Evolutionary conservation across 2,797 vertebrate genomes (phyloP), one percentile per base, ranked within the genome.

Genomic region (Tapirus indicus): DNA sequence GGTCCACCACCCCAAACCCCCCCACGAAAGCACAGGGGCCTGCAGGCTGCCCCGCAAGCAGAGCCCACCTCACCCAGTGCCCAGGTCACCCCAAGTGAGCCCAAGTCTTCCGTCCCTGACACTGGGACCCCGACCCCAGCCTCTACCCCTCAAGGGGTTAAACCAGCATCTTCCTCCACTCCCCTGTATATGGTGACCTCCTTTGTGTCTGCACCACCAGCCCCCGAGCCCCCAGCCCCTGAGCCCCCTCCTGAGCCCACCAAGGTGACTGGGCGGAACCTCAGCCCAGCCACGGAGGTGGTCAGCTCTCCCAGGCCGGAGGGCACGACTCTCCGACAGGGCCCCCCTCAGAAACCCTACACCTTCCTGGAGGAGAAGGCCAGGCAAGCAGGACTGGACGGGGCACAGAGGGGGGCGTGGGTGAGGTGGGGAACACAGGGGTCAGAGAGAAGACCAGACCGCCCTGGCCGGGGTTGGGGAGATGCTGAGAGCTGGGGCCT

Each of bases 281-380:
- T 99, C 97, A 99, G 99, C 64, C 99, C 99, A 4, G 75, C 98
- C 68, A 99, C 99, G 88, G 99, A 98, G 58, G 84, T 35, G 47
- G 74, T 92, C 38, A 41, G 97, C n/a, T 29, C 99, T 98, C 0
- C 99, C 83, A 0, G 98, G 98, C 21, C 99, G 97, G 97, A 99
- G 13, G 98, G 99, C 85, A 99, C 99, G 0, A 98, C 99, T 2
- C 98, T 99, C 85, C 99, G 99, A 47, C 99, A 99, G 97, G 99
- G 99, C 0, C 99, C 99, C 27, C 99, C 99, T 56, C 99, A 99
- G 98, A 99, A 99, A 97, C 99, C 99, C 0, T 99, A 99, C 94
- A 99, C 99, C 14, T 99, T 99, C 97, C 99, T 99, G 99, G 99
- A 99, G 1, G 99, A 99, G 98, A 99, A 99, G 98, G 99, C 99